phyloP scores from a whole-genome alignment of 2,888 invertebrate genomes.

The Andricus quercusramuli region DNA sequence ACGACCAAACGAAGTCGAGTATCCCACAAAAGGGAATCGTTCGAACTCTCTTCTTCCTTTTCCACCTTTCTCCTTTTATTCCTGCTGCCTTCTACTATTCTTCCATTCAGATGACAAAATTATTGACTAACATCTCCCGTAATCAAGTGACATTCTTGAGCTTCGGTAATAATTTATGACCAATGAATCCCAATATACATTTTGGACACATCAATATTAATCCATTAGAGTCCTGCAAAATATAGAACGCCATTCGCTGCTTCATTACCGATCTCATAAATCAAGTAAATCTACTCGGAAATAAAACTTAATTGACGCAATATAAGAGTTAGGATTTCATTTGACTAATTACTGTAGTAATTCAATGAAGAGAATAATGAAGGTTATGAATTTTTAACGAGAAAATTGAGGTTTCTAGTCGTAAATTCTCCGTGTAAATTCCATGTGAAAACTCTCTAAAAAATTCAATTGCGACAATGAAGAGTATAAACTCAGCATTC shows the following conservation, averaged over 20 bases:
- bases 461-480: not conserved
- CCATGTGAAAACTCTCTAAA: not conserved
- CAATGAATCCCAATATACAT: slow-evolving; percentile 11
- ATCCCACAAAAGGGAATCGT: slow-evolving; percentile 48
- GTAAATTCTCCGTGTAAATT: too few relatives aligned
- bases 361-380: not conserved
- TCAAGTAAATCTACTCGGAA: not conserved
- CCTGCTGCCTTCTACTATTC: not conserved
- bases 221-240: not conserved
- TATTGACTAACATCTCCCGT: slow-evolving; percentile 23
- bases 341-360: not conserved
- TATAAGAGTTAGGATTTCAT: not conserved
- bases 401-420: too few relatives aligned
- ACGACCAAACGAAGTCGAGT: slow-evolving; percentile 51
- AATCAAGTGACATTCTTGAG: slow-evolving; percentile 5
- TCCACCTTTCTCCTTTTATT: not conserved
- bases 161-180: slow-evolving; percentile 13
- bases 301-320: not conserved
- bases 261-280: not conserved
- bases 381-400: not conserved
- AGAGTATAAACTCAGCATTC: not conserved
- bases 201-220: slow-evolving; percentile 15
- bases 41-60: slow-evolving; percentile 16
- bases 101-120: slow-evolving; percentile 25
- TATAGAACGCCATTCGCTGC: not conserved